Evolutionary conservation across 2,113 vertebrate genomes (phyloP).

Genomic region (Thalassarche chlororhynchos): DNA sequence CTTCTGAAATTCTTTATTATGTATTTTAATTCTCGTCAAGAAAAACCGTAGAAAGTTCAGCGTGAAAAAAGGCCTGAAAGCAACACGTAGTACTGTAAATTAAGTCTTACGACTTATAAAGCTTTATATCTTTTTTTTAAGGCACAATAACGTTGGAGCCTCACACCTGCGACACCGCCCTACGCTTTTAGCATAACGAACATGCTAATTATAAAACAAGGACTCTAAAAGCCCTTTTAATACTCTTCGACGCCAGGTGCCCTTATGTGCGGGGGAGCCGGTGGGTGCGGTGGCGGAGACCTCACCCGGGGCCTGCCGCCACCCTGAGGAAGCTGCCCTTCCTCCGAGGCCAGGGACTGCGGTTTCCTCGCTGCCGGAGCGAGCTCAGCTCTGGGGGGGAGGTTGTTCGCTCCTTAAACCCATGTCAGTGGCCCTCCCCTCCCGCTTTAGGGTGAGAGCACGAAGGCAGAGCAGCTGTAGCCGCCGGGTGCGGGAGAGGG

Average conservation of each 20-base stretch:
- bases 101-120: not conserved
- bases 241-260: accelerated
- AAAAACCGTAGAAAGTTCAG: not conserved
- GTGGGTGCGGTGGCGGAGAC: accelerated
- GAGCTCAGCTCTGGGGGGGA: accelerated
- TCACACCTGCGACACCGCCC: not conserved
- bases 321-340: no score
- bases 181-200: not conserved
- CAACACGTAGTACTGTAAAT: not conserved
- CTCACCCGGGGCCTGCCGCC: no score
- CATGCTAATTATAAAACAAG: not conserved
- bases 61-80: not conserved
- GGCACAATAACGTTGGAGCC: not conserved
- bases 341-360: no score
- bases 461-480: accelerated
- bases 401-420: no score
- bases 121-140: not conserved
- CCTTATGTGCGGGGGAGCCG: not conserved
- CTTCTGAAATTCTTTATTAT: not conserved
- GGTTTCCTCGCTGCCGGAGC: no score
- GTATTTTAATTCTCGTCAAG: not conserved
- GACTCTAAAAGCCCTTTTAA: no score
- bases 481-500: no score
- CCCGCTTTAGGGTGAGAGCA: no score
- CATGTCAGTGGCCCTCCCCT: accelerated